Evolutionary conservation across 2,113 vertebrate species (phyloP), one percentile per base, ranked within the genome.

Genomic region (Genyomyrus donnyi): DNA sequence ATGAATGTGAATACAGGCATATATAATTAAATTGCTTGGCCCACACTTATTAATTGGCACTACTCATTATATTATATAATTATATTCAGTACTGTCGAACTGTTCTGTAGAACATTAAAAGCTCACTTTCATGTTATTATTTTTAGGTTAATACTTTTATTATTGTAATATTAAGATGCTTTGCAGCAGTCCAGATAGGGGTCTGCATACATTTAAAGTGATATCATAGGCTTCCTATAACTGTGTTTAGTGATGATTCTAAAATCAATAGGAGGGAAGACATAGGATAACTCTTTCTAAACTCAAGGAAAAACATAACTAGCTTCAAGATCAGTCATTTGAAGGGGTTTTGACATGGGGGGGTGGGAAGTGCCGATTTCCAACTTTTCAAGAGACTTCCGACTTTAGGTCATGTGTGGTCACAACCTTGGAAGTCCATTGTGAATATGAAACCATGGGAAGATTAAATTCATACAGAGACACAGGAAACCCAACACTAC

Each of bases 351-450:
- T 93, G 91, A 92, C 93, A 17, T 35, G 52, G 70, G 31, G 74
- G 74, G 0, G 42, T 17, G 74, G 35, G 15, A 19, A 42, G 17
- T 96, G 96, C 95, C 95, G 10, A 49, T 93, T 93, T 92, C 95
- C 93, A 95, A 95, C 93, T 96, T 93, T 91, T 90, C 92, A 93
- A 95, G 95, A 95, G 95, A 94, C 87, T 92, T 56, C 87, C 93
- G 92, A 95, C 93, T 93, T 88, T 58, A 50, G 94, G 94, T 95
- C 93, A 93, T 0, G 1, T 91, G 88, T 91, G 94, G 94, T 93
- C 92, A 92, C 87, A 93, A 95, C 96, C 95, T 95, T 94, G 92
- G 88, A 92, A 46, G 90, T 88, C 58, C 92, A 90, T 89, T 92
- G 70, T 80, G 74, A 80, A 80, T 80, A 89, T 89, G 94, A 93